Evolutionary conservation across 2,888 invertebrate genomes (phyloP).

Genomic region (Agrochola lota): DNA sequence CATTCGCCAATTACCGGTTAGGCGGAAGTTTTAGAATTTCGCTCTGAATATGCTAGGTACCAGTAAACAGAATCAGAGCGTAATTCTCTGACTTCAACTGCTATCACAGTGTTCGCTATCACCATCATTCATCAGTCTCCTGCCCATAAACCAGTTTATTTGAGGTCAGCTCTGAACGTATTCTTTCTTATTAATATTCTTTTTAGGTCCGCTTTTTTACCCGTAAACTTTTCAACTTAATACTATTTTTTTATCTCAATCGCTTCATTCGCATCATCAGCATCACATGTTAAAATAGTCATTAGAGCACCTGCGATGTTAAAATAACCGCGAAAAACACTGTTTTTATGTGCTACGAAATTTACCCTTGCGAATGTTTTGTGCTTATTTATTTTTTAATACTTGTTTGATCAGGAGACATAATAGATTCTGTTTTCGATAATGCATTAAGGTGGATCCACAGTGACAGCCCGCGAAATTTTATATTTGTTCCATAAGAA

Average conservation of each 20-base stretch:
- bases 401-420: not conserved
- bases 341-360: not conserved
- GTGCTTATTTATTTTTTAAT: not conserved
- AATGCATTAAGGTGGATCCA: not conserved
- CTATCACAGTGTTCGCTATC: no score
- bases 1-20: constrained; percentile 36
- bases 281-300: not conserved
- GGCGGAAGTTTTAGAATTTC: constrained; percentile 29
- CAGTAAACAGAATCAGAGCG: no score
- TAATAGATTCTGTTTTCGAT: constrained; percentile 1
- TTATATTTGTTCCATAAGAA: no score
- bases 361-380: constrained; percentile 1
- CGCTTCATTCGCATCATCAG: not conserved
- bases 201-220: no score
- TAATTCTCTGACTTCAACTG: no score
- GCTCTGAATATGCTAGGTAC: constrained; percentile 10
- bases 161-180: no score
- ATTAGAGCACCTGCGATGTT: constrained; percentile 16
- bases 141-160: no score
- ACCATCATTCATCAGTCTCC: no score
- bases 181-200: no score
- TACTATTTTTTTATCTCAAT: not conserved
- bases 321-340: not conserved
- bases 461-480: no score
- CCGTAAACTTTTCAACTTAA: no score